These are phyloP conservation scores for Lasaia peninsularis DNA, from an alignment of 1,140 invertebrate species.

Conservation along the genomic window DNA sequence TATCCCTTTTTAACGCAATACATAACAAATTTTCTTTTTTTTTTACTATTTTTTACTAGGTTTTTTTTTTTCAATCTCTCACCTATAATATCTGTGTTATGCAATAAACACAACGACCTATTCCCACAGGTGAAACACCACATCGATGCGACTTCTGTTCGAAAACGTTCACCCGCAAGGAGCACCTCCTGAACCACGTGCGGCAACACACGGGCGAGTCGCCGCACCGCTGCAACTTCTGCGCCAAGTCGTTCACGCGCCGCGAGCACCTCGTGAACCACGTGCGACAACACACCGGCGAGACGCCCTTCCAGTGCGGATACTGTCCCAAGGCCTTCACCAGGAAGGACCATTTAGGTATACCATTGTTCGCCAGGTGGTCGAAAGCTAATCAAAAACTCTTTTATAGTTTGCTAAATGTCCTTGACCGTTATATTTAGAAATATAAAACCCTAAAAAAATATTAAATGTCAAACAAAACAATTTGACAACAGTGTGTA, in stretches of 20 bases:
- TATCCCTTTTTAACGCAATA: too few relatives aligned
- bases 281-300: conserved; percentile 89
- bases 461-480: too few relatives aligned
- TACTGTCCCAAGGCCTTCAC: conserved; percentile 92
- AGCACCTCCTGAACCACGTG: conserved; percentile 89
- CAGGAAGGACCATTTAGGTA: conserved; percentile 88
- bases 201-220: conserved; percentile 90
- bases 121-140: conserved; percentile 91
- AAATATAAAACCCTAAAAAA: too few relatives aligned
- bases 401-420: too few relatives aligned
- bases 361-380: conserved; percentile 1
- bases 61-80: too few relatives aligned
- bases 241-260: conserved; percentile 89
- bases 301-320: conserved; percentile 90
- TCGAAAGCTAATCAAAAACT: too few relatives aligned
- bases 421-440: too few relatives aligned
- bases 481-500: too few relatives aligned
- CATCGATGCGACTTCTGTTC: conserved; percentile 90
- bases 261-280: conserved; percentile 90
- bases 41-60: too few relatives aligned
- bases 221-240: conserved; percentile 88
- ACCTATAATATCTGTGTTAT: too few relatives aligned
- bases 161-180: conserved; percentile 90
- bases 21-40: too few relatives aligned
- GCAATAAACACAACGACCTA: too few relatives aligned